Evolutionary conservation across 2,888 invertebrate genomes (phyloP).

Genomic region (Platerodrilus igneus): DNA sequence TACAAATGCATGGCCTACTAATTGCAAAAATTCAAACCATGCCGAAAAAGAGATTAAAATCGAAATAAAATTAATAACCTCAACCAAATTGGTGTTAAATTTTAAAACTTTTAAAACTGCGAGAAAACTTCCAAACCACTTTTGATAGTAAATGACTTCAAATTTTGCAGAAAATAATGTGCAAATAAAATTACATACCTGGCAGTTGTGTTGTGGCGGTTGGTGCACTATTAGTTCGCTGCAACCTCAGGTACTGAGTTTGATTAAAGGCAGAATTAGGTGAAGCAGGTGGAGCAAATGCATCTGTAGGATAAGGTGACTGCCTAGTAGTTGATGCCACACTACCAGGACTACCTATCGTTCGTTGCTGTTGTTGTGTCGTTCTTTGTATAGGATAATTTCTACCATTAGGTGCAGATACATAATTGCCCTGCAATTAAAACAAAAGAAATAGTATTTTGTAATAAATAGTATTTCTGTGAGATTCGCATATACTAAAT

Average conservation of each 20-base stretch:
- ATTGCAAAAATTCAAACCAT: conserved; percentile 31
- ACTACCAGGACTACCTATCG: conserved; percentile 52
- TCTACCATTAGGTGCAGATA: conserved; percentile 33
- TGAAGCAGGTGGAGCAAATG: conserved; percentile 52
- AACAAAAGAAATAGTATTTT: too few species aligned
- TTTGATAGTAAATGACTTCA: neutral
- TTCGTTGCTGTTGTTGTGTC: conserved; percentile 41
- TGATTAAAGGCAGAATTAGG: conserved; percentile 50
- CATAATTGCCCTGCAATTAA: conserved; percentile 35
- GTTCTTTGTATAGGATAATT: conserved; percentile 34
- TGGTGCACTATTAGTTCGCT: conserved; percentile 55
- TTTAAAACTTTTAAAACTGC: conserved; percentile 18
- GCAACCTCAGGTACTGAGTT: conserved; percentile 53
- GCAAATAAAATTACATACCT: conserved; percentile 48
- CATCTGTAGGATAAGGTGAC: conserved; percentile 52
- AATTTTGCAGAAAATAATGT: neutral
- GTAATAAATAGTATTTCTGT: conserved; percentile 8
- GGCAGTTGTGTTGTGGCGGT: conserved; percentile 57
- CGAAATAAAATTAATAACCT: conserved; percentile 22
- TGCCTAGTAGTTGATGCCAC: conserved; percentile 53
- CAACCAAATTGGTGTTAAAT: conserved; percentile 19
- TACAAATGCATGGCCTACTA: conserved; percentile 35
- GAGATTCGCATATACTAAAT: too few species aligned
- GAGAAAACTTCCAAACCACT: conserved; percentile 17
- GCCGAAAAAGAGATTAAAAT: conserved; percentile 23